phyloP scores from a whole-genome alignment of 2,888 invertebrate species.

The Ichneumoninae sp. region DNA sequence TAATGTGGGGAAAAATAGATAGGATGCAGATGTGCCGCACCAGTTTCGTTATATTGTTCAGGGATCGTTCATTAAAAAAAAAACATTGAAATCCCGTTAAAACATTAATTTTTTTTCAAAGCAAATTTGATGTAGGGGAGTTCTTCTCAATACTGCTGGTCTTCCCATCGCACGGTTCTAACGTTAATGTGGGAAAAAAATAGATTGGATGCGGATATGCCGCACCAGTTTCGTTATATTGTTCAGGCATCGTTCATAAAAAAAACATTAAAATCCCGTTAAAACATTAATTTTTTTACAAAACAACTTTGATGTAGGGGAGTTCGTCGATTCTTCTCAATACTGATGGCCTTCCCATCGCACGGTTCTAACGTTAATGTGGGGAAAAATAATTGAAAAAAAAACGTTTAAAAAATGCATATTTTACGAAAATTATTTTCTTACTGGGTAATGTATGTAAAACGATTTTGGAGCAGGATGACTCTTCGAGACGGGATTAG shows the following conservation, averaged over 20 bases:
- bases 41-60: neutral
- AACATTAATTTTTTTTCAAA: neutral
- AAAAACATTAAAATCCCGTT: too few relatives aligned
- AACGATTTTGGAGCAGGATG: neutral
- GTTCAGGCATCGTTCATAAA: neutral
- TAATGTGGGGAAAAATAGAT: neutral
- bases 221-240: neutral
- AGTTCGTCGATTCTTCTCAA: too few relatives aligned
- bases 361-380: too few relatives aligned
- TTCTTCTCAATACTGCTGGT: conserved; percentile 38
- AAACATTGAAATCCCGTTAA: neutral
- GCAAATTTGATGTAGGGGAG: neutral
- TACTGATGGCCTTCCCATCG: too few relatives aligned
- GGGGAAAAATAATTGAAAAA: too few relatives aligned
- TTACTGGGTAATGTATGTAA: neutral
- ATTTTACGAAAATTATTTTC: neutral
- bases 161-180: neutral
- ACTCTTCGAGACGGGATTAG: neutral
- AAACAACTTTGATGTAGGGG: too few relatives aligned
- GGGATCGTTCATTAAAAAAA: neutral
- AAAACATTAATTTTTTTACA: too few relatives aligned
- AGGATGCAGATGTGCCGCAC: neutral
- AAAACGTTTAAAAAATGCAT: neutral
- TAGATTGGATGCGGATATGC: neutral
- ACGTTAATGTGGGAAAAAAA: neutral